Conservation (phyloP, 53 echinoderm and acorn worm genomes). For the Echinometra lucunter region DNA sequence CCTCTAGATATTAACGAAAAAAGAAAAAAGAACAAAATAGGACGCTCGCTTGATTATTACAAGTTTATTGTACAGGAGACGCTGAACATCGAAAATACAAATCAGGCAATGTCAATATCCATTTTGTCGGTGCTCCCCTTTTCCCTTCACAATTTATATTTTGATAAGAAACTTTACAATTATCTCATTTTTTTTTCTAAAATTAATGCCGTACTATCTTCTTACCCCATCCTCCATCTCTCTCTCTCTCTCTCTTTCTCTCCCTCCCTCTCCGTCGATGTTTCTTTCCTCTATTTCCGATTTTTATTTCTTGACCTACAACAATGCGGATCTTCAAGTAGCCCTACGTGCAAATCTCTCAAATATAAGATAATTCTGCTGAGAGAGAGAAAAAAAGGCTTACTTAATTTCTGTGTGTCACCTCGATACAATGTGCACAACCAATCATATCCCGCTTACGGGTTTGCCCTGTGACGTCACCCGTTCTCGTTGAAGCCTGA, state of each 20-base stretch:
- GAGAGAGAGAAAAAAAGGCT: neutral
- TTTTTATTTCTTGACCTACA: neutral
- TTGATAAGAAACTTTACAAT: no score
- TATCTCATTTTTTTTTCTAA: no score
- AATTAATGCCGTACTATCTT: no score
- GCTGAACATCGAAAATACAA: no score
- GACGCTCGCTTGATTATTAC: no score
- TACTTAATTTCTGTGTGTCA: neutral
- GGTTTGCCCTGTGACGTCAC: neutral
- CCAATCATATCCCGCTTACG: neutral
- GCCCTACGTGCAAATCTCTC: neutral
- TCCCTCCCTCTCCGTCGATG: neutral
- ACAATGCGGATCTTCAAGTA: neutral
- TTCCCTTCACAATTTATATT: no score
- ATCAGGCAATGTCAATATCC: no score
- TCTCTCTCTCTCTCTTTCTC: neutral
- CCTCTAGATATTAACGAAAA: no score
- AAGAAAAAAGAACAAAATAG: no score
- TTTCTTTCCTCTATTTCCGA: neutral
- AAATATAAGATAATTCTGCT: neutral
- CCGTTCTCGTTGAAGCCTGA: constrained; percentile 10
- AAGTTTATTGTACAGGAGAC: no score
- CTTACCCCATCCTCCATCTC: no score
- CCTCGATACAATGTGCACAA: neutral
- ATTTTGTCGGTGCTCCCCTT: no score